Evolutionary conservation across 2,888 invertebrate genomes (phyloP).

Genomic region (Escarpia spicata): DNA sequence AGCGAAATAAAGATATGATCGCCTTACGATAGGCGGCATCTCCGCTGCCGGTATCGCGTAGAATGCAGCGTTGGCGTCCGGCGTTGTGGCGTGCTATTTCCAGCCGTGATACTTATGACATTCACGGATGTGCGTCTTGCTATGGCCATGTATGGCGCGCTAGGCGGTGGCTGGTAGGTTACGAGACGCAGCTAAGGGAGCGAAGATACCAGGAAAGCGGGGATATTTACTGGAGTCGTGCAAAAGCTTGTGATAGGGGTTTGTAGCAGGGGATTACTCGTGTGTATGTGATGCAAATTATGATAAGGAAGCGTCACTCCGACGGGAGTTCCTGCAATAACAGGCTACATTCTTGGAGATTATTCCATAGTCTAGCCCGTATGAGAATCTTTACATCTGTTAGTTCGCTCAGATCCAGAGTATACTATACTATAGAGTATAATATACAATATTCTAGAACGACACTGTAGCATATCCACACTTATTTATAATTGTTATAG

Average conservation of each 20-base stretch:
- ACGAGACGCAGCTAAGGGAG: background rate
- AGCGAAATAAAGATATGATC: background rate
- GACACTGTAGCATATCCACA: too few species aligned
- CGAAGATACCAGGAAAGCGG: background rate
- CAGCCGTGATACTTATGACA: background rate
- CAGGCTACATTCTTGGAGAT: too few species aligned
- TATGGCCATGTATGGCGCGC: background rate
- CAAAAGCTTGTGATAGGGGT: background rate
- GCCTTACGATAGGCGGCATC: background rate
- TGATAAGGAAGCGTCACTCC: background rate
- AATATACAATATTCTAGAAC: too few species aligned
- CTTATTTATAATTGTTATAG: too few species aligned
- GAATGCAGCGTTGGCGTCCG: background rate
- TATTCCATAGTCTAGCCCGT: too few species aligned
- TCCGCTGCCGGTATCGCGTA: background rate
- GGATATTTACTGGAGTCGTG: too few species aligned
- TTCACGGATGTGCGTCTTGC: background rate
- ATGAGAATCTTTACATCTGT: too few species aligned
- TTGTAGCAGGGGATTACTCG: background rate
- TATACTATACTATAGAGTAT: too few species aligned
- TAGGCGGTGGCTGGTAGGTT: background rate
- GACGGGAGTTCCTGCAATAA: background rate
- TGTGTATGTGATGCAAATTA: background rate
- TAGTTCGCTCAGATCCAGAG: too few species aligned
- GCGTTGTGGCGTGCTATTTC: background rate